A percentile compares a stretch with the other conserved stretches of the same genome.
These are phyloP conservation scores for Holocentrus rufus DNA, from an alignment of 2,797 vertebrate genomes.

Conservation along the genomic window DNA sequence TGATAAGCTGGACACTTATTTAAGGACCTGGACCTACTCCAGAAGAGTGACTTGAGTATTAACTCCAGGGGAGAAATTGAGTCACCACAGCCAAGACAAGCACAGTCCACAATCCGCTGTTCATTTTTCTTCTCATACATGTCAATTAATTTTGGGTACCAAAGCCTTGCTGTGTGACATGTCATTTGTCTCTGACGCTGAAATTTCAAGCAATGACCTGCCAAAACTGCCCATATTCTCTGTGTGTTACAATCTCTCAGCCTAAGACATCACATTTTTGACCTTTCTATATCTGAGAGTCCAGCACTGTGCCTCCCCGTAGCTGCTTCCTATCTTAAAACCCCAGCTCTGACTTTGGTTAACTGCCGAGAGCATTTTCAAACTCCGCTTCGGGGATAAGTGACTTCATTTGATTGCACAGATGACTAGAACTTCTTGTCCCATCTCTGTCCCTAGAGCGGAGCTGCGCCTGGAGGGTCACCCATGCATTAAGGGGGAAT, in stretches of 20 bases:
- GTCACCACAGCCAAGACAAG: not conserved
- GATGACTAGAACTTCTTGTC: constrained; percentile 74
- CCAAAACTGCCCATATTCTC: not conserved
- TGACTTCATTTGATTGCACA: constrained; percentile 78
- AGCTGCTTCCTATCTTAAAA: constrained; percentile 62
- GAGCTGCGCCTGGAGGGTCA: constrained; percentile 62
- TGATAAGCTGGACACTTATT: constrained; percentile 40
- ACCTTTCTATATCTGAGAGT: constrained; percentile 32
- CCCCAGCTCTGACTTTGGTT: constrained; percentile 43
- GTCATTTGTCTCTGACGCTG: not conserved
- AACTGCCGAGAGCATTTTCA: constrained; percentile 61
- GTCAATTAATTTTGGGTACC: no score
- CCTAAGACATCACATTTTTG: constrained; percentile 35
- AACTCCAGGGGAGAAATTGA: not conserved
- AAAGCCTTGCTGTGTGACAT: no score
- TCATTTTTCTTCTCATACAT: no score
- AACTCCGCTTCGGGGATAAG: constrained; percentile 62
- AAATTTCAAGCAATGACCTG: not conserved
- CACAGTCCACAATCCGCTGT: not conserved
- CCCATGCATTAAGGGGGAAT: constrained; percentile 68
- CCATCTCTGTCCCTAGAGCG: constrained; percentile 62
- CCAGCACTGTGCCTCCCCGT: constrained; percentile 54
- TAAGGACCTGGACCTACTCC: constrained; percentile 40
- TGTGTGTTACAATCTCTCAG: constrained; percentile 3
- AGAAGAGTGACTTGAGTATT: constrained; percentile 22